phyloP scores from a whole-genome alignment of 2,888 invertebrate genomes.

The Bursaphelenchus okinawaensis region DNA sequence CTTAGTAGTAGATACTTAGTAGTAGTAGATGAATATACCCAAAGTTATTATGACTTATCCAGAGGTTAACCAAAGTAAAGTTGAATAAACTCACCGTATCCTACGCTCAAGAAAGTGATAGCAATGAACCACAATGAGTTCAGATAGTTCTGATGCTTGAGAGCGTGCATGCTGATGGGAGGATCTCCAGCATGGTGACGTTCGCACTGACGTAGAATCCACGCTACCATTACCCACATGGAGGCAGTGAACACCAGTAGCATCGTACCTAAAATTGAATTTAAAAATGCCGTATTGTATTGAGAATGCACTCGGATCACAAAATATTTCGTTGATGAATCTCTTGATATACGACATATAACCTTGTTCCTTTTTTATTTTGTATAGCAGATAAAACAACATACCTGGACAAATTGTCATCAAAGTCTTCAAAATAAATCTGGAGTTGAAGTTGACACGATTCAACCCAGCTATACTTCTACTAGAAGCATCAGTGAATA shows the following conservation, averaged over 20 bases:
- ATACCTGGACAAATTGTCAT: conserved; percentile 95
- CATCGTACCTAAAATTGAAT: conserved; percentile 29
- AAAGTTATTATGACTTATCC: not conserved
- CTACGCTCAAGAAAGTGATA: conserved; percentile 98
- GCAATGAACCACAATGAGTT: conserved; percentile 99
- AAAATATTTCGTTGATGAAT: too few species aligned
- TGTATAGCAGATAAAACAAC: too few species aligned
- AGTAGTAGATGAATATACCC: not conserved
- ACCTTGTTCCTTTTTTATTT: too few species aligned
- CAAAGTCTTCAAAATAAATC: conserved; percentile 89
- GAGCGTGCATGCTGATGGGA: conserved; percentile 14
- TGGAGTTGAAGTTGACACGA: conserved; percentile 83
- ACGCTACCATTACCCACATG: conserved; percentile 97
- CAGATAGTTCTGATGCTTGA: conserved; percentile 53
- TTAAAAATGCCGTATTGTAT: too few species aligned
- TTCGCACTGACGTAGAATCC: conserved; percentile 97
- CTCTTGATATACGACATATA: too few species aligned
- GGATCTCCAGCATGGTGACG: conserved; percentile 65
- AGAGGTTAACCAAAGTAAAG: not conserved
- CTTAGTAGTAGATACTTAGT: not conserved
- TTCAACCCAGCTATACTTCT: conserved; percentile 61
- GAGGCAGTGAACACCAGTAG: conserved; percentile 80
- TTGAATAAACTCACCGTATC: conserved; percentile 70
- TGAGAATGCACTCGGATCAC: too few species aligned
- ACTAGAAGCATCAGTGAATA: conserved; percentile 97